Conservation (phyloP, 2,113 vertebrate genomes). For the Channa maculata region DNA sequence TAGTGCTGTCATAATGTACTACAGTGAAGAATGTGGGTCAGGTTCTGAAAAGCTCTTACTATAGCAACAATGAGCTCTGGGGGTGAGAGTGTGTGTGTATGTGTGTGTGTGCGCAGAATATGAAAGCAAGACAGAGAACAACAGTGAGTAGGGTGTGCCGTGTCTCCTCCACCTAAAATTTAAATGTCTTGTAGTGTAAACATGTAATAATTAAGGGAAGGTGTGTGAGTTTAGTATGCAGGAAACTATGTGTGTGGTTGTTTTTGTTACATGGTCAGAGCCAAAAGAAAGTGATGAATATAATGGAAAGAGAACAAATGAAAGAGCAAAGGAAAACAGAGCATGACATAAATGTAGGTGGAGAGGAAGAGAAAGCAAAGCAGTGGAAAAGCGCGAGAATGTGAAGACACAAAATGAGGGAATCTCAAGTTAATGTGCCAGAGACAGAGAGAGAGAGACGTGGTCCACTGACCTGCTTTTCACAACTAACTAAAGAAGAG, state of each 20-base stretch:
- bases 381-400: conserved; percentile 22
- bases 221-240: not conserved
- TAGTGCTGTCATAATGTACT: conserved; percentile 64
- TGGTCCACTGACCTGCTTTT: conserved; percentile 74
- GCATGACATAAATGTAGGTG: conserved; percentile 2
- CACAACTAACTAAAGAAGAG: conserved; percentile 49
- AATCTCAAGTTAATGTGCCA: conserved; percentile 56
- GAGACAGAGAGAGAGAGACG: conserved; percentile 38
- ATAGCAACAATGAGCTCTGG: conserved; percentile 38
- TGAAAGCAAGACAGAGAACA: conserved; percentile 10
- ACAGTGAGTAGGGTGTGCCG: conserved; percentile 4
- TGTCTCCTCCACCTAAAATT: not conserved
- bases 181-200: not conserved
- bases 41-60: conserved; percentile 48
- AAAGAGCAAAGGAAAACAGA: conserved; percentile 1
- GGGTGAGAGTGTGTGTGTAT: conserved; percentile 11
- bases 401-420: conserved; percentile 44
- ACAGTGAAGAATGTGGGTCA: conserved; percentile 73
- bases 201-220: not conserved
- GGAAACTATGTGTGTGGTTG: not conserved
- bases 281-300: not conserved
- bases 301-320: not conserved
- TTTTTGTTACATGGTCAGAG: not conserved
- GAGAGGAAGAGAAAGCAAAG: not conserved
- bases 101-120: conserved; percentile 17